Evolutionary conservation across 1,140 invertebrate species (phyloP), one percentile per base, ranked within the genome.

Genomic region (Drosophila tani): DNA sequence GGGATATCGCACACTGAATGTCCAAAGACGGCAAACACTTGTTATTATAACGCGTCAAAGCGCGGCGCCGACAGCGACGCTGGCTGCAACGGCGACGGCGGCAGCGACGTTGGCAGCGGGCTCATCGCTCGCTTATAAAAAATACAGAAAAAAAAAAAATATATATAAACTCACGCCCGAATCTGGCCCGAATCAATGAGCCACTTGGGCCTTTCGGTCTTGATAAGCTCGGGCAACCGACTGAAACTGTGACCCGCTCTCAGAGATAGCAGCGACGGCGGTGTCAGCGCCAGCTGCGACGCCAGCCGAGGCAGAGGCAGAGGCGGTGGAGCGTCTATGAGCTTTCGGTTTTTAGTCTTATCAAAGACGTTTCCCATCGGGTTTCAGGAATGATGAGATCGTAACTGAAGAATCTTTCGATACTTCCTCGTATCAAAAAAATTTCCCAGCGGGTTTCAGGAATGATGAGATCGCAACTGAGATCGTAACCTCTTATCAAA

Each of bases 11-110:
- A 86, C 76, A 92, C 91, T 92, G 91, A 92, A 86, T 92, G 85
- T 75, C 81, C 79, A 82, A 92, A 91, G 91, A 82, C 91, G 82
- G 68, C 82, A 84, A 79, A 79, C 85, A 88, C 91, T 91, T 92
- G 82, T 92, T 92, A 92, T 91, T 92, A 92, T 92, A 92, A 92
- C 76, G 86, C 86, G 82, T 83, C 73, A 87, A 91, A 91, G 78
- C 84, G 84, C 75, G 80, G 63, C 74, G 78, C 50, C 76, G 74
- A 57, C 84, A 68, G 32, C 47, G 51, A 47, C 75, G 75, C 12
- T 49, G 11, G 45, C 66, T 2, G 24, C n/a, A 40, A 12, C 71
- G 21, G 19, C 56, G 17, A 8, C 76, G 7, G 29, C 21, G 63
- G 15, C 64, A 11, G 50, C 35, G 66, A 45, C 65, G 53, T 12